Base-by-base conservation (phyloP, 2,113 vertebrate genomes). In the Sminthopsis crassicaudata region DNA sequence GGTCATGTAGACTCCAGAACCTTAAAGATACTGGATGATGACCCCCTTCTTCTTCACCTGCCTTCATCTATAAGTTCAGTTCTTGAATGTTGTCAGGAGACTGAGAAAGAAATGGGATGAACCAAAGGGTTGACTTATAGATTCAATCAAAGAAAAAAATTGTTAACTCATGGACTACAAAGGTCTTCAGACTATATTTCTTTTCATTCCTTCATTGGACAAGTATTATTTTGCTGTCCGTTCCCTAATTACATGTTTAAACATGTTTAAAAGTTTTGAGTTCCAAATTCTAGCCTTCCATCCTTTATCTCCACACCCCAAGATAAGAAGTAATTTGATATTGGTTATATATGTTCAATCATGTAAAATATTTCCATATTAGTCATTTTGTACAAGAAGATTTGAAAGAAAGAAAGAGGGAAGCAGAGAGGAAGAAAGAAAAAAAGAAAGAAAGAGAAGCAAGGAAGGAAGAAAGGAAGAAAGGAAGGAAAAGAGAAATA, bases 1-100 rank as follows among this genome's bases (percentile, higher is more conserved):
- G n/a, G n/a, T n/a, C 23, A 9, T 1, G 0, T 19, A 53, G 8
- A 36, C 0, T 1, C 52, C 10, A 50, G 46, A 50, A 16, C 25
- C 26, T 26, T 27, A 50, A 23, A 23, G n/a, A 19, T 42, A 84
- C 19, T 23, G 4, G n/a, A 84, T 0, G 1, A 19, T 84, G n/a
- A 84, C n/a, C 16, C n/a, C 67, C 0, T 2, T 67, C n/a, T 48
- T 89, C 27, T 50, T 27, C 26, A 51, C 89, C 90, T 53, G 6
- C 8, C 30, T 91, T 53, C 9, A 25, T 7, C 57, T 10, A n/a
- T 84, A n/a, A 84, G n/a, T 84, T 42, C n/a, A 42, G 7, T 42
- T 84, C 67, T 84, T 42, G n/a, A 84, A 84, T 42, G 67, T 19
- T 42, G n/a, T 42, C 67, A 42, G n/a, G n/a, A 84, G 67, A 84